phyloP scores from a whole-genome alignment of 2,888 invertebrate species.

The Mantis religiosa region DNA sequence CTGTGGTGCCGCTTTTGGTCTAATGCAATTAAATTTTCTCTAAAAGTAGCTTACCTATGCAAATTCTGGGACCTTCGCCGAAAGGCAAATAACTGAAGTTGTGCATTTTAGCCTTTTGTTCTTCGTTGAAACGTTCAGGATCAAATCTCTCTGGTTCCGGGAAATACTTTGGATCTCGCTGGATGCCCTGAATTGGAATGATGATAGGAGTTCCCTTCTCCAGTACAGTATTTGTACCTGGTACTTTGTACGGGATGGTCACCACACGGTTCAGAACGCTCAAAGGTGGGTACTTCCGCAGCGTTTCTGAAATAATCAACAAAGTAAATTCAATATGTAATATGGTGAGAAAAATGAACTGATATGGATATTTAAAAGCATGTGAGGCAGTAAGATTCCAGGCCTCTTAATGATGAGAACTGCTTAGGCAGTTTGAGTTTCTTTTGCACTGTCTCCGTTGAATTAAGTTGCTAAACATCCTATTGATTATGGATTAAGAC shows the following conservation, averaged over 20 bases:
- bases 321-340: background rate
- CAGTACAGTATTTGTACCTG: constrained; percentile 39
- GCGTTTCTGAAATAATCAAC: constrained; percentile 31
- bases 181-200: constrained; percentile 34
- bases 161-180: constrained; percentile 35
- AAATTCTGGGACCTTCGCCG: constrained; percentile 20
- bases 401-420: no score
- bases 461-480: no score
- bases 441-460: no score
- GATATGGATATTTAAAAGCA: no score
- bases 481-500: no score
- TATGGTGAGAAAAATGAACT: background rate
- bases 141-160: constrained; percentile 38
- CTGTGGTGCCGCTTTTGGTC: no score
- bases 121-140: constrained; percentile 36
- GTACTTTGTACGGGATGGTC: constrained; percentile 28
- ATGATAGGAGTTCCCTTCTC: constrained; percentile 29
- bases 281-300: constrained; percentile 35
- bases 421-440: no score
- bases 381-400: no score
- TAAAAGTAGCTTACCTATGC: constrained; percentile 8
- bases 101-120: constrained; percentile 30
- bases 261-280: constrained; percentile 25
- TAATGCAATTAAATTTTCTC: no score
- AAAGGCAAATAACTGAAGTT: constrained; percentile 27